Evolutionary conservation across 1,140 invertebrate genomes (phyloP).

Genomic region (Lordiphosa stackelbergi): DNA sequence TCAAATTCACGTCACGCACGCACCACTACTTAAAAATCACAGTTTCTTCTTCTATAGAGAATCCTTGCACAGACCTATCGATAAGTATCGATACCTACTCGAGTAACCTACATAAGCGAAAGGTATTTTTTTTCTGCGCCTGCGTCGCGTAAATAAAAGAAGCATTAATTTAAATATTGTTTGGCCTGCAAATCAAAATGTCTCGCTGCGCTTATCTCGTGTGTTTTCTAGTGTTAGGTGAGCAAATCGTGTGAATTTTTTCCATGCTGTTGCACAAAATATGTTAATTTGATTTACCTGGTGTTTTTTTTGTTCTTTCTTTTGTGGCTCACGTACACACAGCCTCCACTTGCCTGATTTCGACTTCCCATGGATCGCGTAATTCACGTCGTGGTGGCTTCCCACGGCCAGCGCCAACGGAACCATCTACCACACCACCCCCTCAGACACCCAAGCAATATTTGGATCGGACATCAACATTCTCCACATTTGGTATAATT

Average conservation of each 20-base stretch:
- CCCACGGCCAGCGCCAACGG: conserved; percentile 30
- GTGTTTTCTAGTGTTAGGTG: conserved; percentile 50
- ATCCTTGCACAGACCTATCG: neutral
- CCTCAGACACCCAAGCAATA: conserved; percentile 75
- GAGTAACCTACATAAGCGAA: conserved; percentile 25
- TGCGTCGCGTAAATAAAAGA: conserved; percentile 42
- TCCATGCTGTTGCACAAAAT: neutral
- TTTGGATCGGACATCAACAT: conserved; percentile 69
- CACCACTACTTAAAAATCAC: neutral
- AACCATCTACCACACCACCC: conserved; percentile 38
- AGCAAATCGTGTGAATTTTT: conserved; percentile 16
- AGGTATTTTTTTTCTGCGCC: conserved; percentile 42
- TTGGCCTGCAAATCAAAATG: conserved; percentile 42
- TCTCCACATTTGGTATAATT: conserved; percentile 81
- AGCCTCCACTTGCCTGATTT: conserved; percentile 56
- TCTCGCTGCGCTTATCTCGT: conserved; percentile 39
- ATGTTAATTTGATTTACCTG: conserved; percentile 14
- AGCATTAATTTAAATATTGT: conserved; percentile 8
- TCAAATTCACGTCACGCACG: too few relatives aligned
- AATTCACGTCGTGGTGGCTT: conserved; percentile 16
- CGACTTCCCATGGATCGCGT: conserved; percentile 25
- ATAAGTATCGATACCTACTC: conserved; percentile 13
- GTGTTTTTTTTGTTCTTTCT: neutral
- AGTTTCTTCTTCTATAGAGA: neutral
- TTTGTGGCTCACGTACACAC: conserved; percentile 8